A percentile compares a stretch with the other conserved stretches of the same genome.
These are phyloP conservation scores for Montipora capitata DNA, from an alignment of 92 coral and sea anemone genomes.

Conservation along the genomic window DNA sequence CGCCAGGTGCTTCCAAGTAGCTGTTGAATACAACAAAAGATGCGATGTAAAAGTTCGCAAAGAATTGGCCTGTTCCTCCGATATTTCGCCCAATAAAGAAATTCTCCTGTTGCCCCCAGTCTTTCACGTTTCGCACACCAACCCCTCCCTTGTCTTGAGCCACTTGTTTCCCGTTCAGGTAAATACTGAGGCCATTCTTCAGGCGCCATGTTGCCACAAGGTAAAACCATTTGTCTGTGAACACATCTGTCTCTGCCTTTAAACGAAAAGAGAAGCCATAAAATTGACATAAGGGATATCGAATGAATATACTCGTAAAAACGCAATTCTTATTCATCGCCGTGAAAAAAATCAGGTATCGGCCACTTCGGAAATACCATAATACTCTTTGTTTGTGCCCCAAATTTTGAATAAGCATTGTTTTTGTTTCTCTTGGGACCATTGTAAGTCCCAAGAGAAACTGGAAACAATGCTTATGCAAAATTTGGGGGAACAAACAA, in stretches of 20 bases:
- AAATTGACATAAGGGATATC: background rate
- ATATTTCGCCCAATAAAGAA: constrained; percentile 91
- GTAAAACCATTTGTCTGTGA: constrained; percentile 87
- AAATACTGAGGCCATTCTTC: constrained; percentile 80
- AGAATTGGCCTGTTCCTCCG: constrained; percentile 81
- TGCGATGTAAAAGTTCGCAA: constrained; percentile 84
- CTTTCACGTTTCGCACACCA: constrained; percentile 73
- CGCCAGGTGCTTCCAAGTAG: constrained; percentile 65
- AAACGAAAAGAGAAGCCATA: background rate
- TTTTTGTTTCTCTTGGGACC: too few species aligned
- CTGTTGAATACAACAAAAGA: constrained; percentile 91
- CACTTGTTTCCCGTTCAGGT: constrained; percentile 77
- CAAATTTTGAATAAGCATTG: too few species aligned
- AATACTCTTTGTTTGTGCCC: too few species aligned
- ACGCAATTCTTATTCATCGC: too few species aligned
- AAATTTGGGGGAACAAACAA: too few species aligned
- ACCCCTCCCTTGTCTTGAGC: constrained; percentile 82
- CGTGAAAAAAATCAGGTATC: too few species aligned
- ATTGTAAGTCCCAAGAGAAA: too few species aligned
- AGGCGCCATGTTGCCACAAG: constrained; percentile 85
- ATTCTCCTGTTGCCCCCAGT: constrained; percentile 74
- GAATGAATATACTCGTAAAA: too few species aligned
- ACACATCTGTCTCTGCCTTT: constrained; percentile 86
- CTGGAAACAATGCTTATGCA: too few species aligned
- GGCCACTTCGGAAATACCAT: too few species aligned